phyloP scores from a whole-genome alignment of 1,140 invertebrate species.

The Hesperophylax magnus region DNA sequence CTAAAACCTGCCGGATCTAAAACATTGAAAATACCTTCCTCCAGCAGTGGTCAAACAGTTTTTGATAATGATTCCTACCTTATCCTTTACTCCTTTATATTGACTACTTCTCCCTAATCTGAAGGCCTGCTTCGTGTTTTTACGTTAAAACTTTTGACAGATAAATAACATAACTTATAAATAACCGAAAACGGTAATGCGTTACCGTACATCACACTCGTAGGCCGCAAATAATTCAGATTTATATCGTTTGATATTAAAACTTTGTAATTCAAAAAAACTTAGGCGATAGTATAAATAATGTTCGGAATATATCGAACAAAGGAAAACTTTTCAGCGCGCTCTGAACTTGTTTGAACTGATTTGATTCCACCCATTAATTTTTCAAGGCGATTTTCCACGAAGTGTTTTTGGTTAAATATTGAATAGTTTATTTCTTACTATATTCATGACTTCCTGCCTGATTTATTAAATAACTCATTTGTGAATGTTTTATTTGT shows the following conservation, averaged over 20 bases:
- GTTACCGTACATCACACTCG: background rate
- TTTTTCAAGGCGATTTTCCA: constrained; percentile 7
- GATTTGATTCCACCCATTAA: constrained; percentile 12
- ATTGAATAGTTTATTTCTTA: background rate
- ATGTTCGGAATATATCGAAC: too few species aligned
- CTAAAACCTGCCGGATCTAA: too few species aligned
- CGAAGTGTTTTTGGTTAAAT: background rate
- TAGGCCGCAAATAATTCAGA: background rate
- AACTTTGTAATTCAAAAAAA: too few species aligned
- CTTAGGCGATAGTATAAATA: too few species aligned
- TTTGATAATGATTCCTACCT: too few species aligned
- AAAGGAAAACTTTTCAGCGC: too few species aligned
- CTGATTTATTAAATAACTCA: too few species aligned
- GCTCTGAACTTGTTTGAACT: background rate
- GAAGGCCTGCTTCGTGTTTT: background rate
- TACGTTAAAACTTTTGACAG: background rate
- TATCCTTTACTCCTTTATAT: too few species aligned
- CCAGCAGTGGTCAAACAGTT: too few species aligned
- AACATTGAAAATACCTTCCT: too few species aligned
- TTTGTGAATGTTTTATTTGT: too few species aligned
- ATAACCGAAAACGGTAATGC: background rate
- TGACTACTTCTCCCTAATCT: background rate
- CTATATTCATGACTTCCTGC: too few species aligned
- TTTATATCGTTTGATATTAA: background rate
- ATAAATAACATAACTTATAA: constrained; percentile 1